Percentiles rank a stretch among this genome's conserved stretches.
phyloP scores from a whole-genome alignment of 92 coral and sea anemone genomes.

The Parazoanthus atlanticus region DNA sequence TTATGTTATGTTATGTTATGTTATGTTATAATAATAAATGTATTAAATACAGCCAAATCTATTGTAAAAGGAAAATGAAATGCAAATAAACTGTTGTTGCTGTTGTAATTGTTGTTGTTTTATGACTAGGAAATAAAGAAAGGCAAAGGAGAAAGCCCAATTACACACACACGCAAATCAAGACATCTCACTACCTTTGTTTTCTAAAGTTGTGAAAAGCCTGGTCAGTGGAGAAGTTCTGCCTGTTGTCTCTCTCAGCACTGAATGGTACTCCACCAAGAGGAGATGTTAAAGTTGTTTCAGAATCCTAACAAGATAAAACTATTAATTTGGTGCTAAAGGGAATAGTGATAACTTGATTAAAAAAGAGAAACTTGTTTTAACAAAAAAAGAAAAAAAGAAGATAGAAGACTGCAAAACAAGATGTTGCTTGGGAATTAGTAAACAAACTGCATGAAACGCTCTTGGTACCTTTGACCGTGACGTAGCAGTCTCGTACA shows the following conservation, averaged over 20 bases:
- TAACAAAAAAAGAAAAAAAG: neutral
- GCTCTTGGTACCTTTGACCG: slow-evolving; percentile 1
- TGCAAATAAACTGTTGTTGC: too few relatives aligned
- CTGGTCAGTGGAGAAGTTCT: slow-evolving; percentile 88
- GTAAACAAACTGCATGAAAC: neutral
- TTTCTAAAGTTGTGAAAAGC: slow-evolving; percentile 94
- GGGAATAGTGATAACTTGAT: neutral
- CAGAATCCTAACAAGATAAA: slow-evolving; percentile 53
- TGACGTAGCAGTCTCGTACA: slow-evolving; percentile 50
- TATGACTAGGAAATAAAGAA: neutral
- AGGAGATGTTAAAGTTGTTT: slow-evolving; percentile 76
- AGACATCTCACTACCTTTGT: slow-evolving; percentile 72
- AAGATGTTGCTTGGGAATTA: neutral
- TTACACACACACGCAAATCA: neutral
- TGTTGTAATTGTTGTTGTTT: too few relatives aligned
- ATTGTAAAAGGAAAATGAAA: too few relatives aligned
- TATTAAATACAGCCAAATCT: too few relatives aligned
- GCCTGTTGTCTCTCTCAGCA: slow-evolving; percentile 91
- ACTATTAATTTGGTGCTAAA: neutral
- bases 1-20: too few relatives aligned
- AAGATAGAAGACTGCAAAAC: neutral
- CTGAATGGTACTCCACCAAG: slow-evolving; percentile 98
- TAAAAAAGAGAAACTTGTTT: neutral
- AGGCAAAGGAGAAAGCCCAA: neutral
- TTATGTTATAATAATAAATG: too few relatives aligned